phyloP scores from a whole-genome alignment of 1,140 invertebrate genomes.

The Meloidogyne floridensis region DNA sequence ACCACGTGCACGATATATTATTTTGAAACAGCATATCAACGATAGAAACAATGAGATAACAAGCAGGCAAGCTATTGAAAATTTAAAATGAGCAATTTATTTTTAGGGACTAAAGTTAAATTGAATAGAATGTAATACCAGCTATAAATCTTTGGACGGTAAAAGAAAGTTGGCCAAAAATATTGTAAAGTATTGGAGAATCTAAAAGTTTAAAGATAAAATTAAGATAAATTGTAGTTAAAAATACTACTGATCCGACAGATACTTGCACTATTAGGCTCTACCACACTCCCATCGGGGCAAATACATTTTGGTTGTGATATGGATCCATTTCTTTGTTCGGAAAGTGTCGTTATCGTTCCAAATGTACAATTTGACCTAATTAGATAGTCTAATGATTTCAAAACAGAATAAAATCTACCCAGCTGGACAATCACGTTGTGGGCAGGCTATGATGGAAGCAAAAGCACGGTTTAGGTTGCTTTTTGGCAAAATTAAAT shows the following conservation, averaged over 20 bases:
- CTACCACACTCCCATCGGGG: background rate
- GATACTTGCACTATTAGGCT: background rate
- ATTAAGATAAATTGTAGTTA: background rate
- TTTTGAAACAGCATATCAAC: slow-evolving; percentile 30
- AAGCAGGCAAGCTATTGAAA: slow-evolving; percentile 23
- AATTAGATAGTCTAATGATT: background rate
- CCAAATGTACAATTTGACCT: background rate
- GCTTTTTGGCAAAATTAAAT: too few species aligned
- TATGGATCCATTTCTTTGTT: background rate
- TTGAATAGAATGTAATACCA: background rate
- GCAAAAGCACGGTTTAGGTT: too few species aligned
- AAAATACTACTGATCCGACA: background rate
- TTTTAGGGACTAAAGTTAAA: background rate
- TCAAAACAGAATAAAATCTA: too few species aligned
- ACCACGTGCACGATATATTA: background rate
- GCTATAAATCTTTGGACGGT: background rate
- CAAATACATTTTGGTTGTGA: background rate
- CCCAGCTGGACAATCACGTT: too few species aligned
- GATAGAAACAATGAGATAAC: slow-evolving; percentile 26
- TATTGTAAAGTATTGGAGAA: background rate
- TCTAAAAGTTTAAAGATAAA: background rate
- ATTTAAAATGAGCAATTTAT: background rate
- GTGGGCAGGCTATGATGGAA: too few species aligned
- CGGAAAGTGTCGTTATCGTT: background rate
- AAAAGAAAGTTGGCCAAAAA: background rate